Base-by-base conservation (phyloP, 2,113 vertebrate species). In the Varanus salvator region DNA sequence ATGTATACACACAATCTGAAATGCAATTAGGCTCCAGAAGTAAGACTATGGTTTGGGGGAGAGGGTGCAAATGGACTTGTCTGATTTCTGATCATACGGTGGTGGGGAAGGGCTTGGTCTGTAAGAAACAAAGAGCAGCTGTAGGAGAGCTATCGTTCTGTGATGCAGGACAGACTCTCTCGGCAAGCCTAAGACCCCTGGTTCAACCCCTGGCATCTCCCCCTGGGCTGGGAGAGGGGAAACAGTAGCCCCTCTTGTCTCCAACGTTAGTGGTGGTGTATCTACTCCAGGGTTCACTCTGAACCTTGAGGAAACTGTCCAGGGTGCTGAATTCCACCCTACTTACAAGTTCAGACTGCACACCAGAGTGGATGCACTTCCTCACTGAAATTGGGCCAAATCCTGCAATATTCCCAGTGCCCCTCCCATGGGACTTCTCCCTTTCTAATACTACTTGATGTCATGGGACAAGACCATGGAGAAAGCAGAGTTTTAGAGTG, bases 1-100 rank as follows among this genome's bases (percentile, higher is more conserved):
- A 92, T 52, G 81, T 84, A 71, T 93, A 95, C 17, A 83, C 71
- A 92, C 60, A 64, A 94, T 89, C 94, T 91, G 88, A 95, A 95
- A 95, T 94, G 92, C 92, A 95, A 95, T 94, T 97, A 95, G 87
- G 88, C 81, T 87, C 76, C 82, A 92, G 92, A 93, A 88, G 95
- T 85, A 75, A 94, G 87, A 93, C 88, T 25, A 90, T 50, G 88
- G 84, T 90, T 72, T 88, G 87, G 44, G 94, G 93, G 94, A 60
- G n/a, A 68, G 8, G 52, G 27, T 91, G 89, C 81, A 82, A 93
- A 91, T 83, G 27, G 85, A 91, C 76, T 64, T 38, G 91, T 77
- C 52, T 82, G 87, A 85, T 87, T 69, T 69, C 81, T 82, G 92
- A 92, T 90, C 74, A 54, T 23, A 54, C 8, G 44, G 68, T 17